A percentile compares a stretch with the other conserved stretches of the same genome.
Conservation (phyloP, 2,797 vertebrate species). For the Gymnopithys bicolor region DNA sequence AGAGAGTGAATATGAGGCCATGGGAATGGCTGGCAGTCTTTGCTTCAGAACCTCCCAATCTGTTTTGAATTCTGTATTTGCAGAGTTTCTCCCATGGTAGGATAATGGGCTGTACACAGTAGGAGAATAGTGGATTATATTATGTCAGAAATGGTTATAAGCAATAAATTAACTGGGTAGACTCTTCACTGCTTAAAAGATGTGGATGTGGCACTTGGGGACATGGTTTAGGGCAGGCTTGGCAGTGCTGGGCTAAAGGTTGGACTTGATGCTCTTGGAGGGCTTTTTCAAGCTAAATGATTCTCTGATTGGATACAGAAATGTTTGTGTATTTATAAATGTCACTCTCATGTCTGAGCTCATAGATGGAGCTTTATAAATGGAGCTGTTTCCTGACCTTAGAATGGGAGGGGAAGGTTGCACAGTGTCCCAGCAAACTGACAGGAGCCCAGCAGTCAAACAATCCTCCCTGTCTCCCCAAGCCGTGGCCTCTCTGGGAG, state of each 20-base stretch:
- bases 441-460: background rate
- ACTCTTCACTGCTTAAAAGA: background rate
- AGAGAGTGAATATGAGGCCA: background rate
- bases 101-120: background rate
- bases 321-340: background rate
- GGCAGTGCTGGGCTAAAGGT: background rate
- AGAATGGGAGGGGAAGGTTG: background rate
- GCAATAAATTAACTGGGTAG: background rate
- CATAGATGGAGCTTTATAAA: fast-evolving
- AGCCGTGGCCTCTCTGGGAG: background rate
- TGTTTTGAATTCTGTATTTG: background rate
- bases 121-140: background rate
- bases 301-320: background rate
- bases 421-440: background rate
- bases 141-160: background rate
- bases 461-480: background rate
- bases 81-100: background rate
- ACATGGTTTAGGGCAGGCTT: background rate
- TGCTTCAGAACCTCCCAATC: background rate
- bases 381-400: background rate
- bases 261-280: background rate
- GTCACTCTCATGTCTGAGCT: background rate
- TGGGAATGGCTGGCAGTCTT: background rate
- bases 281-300: fast-evolving
- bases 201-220: background rate